phyloP scores from a whole-genome alignment of 2,797 vertebrate genomes.

The Ambastaia sidthimunki region DNA sequence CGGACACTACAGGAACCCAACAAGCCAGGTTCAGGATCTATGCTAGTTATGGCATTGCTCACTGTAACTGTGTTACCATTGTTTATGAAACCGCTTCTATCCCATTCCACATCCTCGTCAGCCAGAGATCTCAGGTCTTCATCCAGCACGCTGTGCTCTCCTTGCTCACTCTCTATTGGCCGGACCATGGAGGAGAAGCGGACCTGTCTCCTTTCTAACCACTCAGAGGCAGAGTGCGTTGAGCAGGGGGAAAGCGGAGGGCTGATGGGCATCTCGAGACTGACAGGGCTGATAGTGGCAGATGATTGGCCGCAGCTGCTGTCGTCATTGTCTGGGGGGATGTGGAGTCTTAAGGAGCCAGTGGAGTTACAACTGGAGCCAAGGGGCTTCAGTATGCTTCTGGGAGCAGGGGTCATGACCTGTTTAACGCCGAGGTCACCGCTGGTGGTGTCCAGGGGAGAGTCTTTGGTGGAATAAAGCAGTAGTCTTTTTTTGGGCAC shows the following conservation, averaged over 20 bases:
- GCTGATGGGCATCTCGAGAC: slow-evolving; percentile 56
- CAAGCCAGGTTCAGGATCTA: neutral
- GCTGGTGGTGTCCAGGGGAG: slow-evolving; percentile 55
- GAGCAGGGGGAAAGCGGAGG: slow-evolving; percentile 52
- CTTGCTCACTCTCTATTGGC: slow-evolving; percentile 67
- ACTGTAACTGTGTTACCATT: neutral
- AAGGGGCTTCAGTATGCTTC: slow-evolving; percentile 81
- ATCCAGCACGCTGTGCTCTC: slow-evolving; percentile 77
- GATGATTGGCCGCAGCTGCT: neutral
- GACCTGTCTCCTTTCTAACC: slow-evolving; percentile 84
- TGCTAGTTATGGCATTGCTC: neutral
- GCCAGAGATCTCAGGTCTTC: slow-evolving; percentile 45
- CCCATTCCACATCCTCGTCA: slow-evolving; percentile 45
- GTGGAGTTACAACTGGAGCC: slow-evolving; percentile 75
- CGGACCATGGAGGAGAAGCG: slow-evolving; percentile 75
- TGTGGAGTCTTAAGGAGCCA: slow-evolving; percentile 73
- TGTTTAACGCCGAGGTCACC: slow-evolving; percentile 50
- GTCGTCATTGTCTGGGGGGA: neutral
- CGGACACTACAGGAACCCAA: neutral
- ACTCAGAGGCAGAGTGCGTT: slow-evolving; percentile 61
- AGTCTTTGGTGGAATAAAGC: slow-evolving; percentile 64
- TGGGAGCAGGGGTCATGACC: slow-evolving; percentile 61
- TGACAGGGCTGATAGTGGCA: slow-evolving; percentile 43
- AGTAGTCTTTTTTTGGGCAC: slow-evolving; percentile 74
- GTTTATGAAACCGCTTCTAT: slow-evolving; percentile 35